Conservation (phyloP, 2,888 invertebrate species). For the Volucella zonaria region DNA sequence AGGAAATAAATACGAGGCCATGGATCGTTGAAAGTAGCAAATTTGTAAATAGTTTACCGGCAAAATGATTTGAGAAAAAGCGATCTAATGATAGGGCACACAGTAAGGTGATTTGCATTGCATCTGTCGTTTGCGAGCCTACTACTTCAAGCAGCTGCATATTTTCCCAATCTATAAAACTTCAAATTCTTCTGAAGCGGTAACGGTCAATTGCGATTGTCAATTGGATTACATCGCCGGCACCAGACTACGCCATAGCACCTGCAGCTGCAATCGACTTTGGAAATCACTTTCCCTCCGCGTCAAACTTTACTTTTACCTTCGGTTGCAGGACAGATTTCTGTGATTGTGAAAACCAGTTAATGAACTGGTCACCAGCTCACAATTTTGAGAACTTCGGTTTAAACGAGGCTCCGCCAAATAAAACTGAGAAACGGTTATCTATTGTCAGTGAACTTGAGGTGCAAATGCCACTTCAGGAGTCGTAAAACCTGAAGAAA, state of each 20-base stretch:
- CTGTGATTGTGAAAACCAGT: slow-evolving; percentile 66
- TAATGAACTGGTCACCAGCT: slow-evolving; percentile 67
- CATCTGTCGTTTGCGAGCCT: slow-evolving; percentile 37
- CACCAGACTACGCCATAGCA: slow-evolving; percentile 74
- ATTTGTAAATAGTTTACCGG: no score
- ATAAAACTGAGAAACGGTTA: slow-evolving; percentile 81
- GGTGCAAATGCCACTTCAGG: slow-evolving; percentile 79
- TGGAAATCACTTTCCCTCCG: slow-evolving; percentile 43
- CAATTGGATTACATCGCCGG: slow-evolving; percentile 83
- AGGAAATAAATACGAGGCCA: neutral
- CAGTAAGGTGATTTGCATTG: slow-evolving; percentile 38
- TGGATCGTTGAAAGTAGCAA: slow-evolving; percentile 14
- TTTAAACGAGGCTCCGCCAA: slow-evolving; percentile 61
- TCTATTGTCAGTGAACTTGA: slow-evolving; percentile 86
- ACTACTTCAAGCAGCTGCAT: slow-evolving; percentile 67
- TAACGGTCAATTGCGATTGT: slow-evolving; percentile 53
- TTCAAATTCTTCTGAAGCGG: slow-evolving; percentile 56
- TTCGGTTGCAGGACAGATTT: slow-evolving; percentile 60
- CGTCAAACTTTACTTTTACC: slow-evolving; percentile 37
- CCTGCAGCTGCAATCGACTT: slow-evolving; percentile 56
- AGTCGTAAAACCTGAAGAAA: slow-evolving; percentile 74
- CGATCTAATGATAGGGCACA: slow-evolving; percentile 40
- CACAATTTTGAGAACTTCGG: slow-evolving; percentile 69
- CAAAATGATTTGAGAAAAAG: neutral
- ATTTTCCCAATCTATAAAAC: slow-evolving; percentile 59